Conservation (phyloP, 1,140 invertebrate genomes). For the Stegodyphus mimosarum region DNA sequence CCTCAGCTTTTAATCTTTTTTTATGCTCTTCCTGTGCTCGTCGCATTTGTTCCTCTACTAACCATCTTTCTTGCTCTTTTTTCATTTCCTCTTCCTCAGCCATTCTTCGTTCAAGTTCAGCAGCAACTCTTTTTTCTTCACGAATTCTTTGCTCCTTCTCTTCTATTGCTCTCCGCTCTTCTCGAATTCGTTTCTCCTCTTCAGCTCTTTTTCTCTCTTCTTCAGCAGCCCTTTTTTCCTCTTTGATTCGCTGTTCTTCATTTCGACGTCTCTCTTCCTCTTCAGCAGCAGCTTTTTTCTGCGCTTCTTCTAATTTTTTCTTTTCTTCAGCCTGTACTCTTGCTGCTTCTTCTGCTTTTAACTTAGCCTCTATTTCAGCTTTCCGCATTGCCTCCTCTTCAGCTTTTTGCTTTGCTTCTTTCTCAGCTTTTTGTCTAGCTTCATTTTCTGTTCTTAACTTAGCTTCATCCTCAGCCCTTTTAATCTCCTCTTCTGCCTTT, state of each 20-base stretch:
- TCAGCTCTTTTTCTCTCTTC: constrained; percentile 21
- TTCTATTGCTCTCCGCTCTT: constrained; percentile 1
- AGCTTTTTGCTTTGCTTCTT: constrained; percentile 10
- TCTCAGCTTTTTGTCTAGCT: not conserved
- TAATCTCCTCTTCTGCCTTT: not conserved
- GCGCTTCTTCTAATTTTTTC: not conserved
- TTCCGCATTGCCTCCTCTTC: constrained; percentile 1
- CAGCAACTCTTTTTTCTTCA: constrained; percentile 1
- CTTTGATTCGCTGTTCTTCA: constrained; percentile 16
- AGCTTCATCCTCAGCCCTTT: not conserved
- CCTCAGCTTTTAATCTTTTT: constrained; percentile 31
- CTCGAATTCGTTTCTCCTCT: constrained; percentile 23
- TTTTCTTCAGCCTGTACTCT: not conserved
- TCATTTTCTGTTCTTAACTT: not conserved
- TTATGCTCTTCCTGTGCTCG: constrained; percentile 32
- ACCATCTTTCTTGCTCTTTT: constrained; percentile 43
- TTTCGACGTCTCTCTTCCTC: not conserved
- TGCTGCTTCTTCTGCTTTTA: not conserved
- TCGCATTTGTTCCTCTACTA: constrained; percentile 30
- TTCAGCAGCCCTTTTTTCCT: constrained; percentile 1
- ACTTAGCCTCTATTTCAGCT: not conserved
- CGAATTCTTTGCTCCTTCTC: not conserved
- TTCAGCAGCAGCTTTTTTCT: not conserved
- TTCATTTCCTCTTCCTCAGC: constrained; percentile 28
- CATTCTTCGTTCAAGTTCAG: constrained; percentile 1